These are phyloP conservation scores for Trematocara marginatum DNA, from an alignment of 2,113 vertebrate species.

Conservation along the genomic window DNA sequence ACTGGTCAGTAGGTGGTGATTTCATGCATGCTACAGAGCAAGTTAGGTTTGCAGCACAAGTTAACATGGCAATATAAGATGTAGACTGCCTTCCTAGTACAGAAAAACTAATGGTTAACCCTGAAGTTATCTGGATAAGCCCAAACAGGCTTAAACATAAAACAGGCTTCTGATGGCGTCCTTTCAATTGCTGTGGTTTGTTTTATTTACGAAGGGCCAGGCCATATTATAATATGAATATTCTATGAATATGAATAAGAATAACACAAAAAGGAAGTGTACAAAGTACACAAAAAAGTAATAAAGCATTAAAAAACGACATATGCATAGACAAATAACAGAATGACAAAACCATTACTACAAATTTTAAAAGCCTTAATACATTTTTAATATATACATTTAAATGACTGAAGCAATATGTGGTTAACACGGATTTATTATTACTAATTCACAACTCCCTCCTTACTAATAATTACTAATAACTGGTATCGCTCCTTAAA, in stretches of 20 bases:
- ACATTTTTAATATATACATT: not conserved
- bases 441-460: not conserved
- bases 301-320: not conserved
- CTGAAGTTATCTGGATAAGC: not conserved
- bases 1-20: not conserved
- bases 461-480: not conserved
- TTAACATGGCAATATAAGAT: not conserved
- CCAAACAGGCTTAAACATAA: not conserved
- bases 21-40: not conserved
- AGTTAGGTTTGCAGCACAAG: not conserved
- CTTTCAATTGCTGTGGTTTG: not conserved
- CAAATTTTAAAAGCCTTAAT: not conserved
- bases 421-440: not conserved
- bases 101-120: not conserved
- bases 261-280: not conserved
- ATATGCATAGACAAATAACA: not conserved
- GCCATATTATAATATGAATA: not conserved
- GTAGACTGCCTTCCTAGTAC: not conserved
- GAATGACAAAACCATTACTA: not conserved
- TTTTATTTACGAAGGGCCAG: not conserved
- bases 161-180: not conserved
- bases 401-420: not conserved
- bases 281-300: not conserved
- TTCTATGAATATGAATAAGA: accelerated
- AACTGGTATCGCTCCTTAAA: not conserved